phyloP scores from a whole-genome alignment of 2,888 invertebrate species.

The Ectobius pallidus region DNA sequence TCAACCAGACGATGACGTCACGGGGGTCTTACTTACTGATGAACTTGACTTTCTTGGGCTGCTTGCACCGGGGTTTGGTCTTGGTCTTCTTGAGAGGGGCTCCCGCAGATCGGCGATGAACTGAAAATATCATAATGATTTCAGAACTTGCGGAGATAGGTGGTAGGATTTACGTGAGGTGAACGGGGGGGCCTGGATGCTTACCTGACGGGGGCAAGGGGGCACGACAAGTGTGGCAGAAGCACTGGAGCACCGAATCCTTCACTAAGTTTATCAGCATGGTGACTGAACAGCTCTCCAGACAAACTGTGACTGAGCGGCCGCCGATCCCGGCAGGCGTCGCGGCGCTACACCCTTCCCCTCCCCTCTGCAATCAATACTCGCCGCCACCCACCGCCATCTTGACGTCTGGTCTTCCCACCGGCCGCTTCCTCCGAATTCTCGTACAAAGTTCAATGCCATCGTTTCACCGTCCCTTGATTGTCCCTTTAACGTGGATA shows the following conservation, averaged over 20 bases:
- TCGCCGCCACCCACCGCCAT: constrained; percentile 31
- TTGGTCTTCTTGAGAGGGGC: constrained; percentile 81
- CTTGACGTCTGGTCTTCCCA: constrained; percentile 10
- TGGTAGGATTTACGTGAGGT: too few species aligned
- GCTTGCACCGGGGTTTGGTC: constrained; percentile 78
- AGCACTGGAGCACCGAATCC: constrained; percentile 92
- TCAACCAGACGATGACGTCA: constrained; percentile 53
- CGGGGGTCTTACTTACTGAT: constrained; percentile 75
- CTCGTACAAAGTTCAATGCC: too few species aligned
- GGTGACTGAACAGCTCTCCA: constrained; percentile 47
- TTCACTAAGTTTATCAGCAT: constrained; percentile 91
- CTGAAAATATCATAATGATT: constrained; percentile 22
- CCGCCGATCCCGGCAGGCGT: background rate
- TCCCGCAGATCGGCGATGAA: constrained; percentile 52
- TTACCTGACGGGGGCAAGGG: constrained; percentile 79
- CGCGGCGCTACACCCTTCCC: constrained; percentile 41
- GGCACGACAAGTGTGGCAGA: constrained; percentile 91
- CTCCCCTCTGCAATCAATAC: constrained; percentile 39
- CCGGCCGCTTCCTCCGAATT: background rate
- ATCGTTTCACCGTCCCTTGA: too few species aligned
- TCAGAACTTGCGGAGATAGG: too few species aligned
- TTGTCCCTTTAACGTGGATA: too few species aligned
- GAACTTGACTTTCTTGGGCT: constrained; percentile 89
- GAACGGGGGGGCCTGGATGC: constrained; percentile 48
- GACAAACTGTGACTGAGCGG: background rate